Conservation (phyloP, 2,113 vertebrate species). For the Atlantisia rogersi region DNA sequence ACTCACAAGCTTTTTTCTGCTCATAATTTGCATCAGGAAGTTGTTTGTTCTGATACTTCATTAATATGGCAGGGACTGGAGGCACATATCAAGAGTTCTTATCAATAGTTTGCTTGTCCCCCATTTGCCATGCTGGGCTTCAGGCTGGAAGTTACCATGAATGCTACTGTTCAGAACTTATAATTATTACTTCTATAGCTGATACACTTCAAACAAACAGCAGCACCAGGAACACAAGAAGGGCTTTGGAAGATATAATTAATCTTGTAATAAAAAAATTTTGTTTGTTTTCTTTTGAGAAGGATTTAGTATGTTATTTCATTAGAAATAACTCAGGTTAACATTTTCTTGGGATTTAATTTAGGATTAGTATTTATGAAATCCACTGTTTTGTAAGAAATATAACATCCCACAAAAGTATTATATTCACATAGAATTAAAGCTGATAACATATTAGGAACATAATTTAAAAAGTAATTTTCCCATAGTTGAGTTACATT, state of each 20-base stretch:
- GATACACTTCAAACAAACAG: background rate
- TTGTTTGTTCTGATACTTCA: background rate
- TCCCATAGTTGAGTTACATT: background rate
- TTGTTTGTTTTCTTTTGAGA: background rate
- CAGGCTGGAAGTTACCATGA: background rate
- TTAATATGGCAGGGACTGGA: background rate
- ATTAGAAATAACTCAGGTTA: background rate
- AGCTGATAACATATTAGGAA: background rate
- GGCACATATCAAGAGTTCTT: fast-evolving
- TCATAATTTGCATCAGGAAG: background rate
- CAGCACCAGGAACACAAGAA: background rate
- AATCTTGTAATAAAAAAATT: background rate
- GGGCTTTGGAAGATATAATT: background rate
- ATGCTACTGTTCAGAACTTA: background rate
- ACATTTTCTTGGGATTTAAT: background rate
- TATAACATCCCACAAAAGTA: background rate
- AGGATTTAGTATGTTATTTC: background rate
- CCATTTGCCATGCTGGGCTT: background rate
- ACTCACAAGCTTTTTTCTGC: background rate
- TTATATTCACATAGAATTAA: background rate
- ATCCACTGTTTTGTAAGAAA: background rate
- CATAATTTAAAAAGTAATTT: background rate
- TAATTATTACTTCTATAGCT: background rate
- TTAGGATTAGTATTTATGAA: background rate
- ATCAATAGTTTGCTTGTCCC: background rate